Base-by-base conservation (phyloP, 2,888 invertebrate species). In the Amiota communis region DNA sequence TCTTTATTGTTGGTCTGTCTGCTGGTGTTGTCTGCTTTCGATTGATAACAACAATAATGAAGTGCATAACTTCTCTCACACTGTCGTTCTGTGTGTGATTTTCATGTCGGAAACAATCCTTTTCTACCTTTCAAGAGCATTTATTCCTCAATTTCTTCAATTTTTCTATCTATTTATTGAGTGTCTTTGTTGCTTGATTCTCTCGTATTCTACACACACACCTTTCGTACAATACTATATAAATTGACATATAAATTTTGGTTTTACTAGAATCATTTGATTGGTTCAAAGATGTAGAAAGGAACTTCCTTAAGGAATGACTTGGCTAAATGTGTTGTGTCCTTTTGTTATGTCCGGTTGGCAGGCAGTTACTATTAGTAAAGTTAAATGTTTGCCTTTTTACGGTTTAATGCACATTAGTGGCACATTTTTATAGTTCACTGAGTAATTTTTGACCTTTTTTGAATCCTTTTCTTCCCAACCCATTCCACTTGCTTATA, bases 21-120 rank as follows among this genome's bases (percentile, higher is more conserved):
- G n/a, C n/a, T 76, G 75, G 69, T 80, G 77, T 36, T 79, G 81
- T 78, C 83, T 83, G 83, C 83, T 76, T 79, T 81, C 79, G 78
- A 79, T 84, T 81, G 83, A 83, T 83, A 83, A 83, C 83, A 81
- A 77, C 84, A 80, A 81, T 83, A 83, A 83, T 83, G 84, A 83
- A 83, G 83, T 84, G 80, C 78, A 76, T 79, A 82, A 82, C 82
- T 81, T 81, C 82, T 81, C 13, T 56, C 56, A 36, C 9, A 8
- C 46, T 47, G 47, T 6, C 17, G 6, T 10, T n/a, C 47, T 70
- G 13, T 53, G 71, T 71, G 51, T 36, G 47, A 36, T 59, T 68
- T 72, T 68, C 15, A 68, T 68, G 67, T 61, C 72, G 72, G 64
- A 65, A 48, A 49, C 48, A 65, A 65, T 51, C 67, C 48, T 51